Percentiles rank a stretch among this genome's conserved stretches.
These are phyloP conservation scores for Spermophilus dauricus DNA, from an alignment of 2,113 vertebrate species.

Conservation along the genomic window DNA sequence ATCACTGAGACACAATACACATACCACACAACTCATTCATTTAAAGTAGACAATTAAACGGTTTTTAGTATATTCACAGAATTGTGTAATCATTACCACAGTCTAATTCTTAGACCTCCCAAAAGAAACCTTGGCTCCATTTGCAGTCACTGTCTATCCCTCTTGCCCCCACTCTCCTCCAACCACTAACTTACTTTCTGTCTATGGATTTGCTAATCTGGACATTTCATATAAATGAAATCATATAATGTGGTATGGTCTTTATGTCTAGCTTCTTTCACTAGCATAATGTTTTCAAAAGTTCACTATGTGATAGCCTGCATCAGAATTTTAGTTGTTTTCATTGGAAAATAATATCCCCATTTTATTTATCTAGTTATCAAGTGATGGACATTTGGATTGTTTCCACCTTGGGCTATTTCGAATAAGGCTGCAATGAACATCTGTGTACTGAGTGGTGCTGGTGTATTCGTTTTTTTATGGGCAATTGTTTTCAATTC, in stretches of 20 bases:
- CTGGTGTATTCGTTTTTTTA: background rate
- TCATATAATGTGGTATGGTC: background rate
- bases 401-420: background rate
- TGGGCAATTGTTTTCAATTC: background rate
- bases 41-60: background rate
- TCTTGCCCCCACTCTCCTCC: background rate
- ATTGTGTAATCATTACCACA: background rate
- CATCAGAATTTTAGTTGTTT: background rate
- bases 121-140: background rate
- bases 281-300: background rate
- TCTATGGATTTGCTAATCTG: background rate
- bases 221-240: background rate
- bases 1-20: background rate
- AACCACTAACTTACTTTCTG: background rate
- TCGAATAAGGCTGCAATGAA: background rate
- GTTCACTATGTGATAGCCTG: background rate
- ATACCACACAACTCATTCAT: background rate
- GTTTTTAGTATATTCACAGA: conserved; percentile 1
- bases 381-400: background rate
- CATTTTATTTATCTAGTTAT: background rate
- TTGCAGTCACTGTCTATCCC: background rate
- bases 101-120: background rate
- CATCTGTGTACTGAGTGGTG: background rate
- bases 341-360: background rate
- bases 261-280: background rate